Base-by-base conservation (phyloP, 2,888 invertebrate species). In the Brachylomia viminalis region DNA sequence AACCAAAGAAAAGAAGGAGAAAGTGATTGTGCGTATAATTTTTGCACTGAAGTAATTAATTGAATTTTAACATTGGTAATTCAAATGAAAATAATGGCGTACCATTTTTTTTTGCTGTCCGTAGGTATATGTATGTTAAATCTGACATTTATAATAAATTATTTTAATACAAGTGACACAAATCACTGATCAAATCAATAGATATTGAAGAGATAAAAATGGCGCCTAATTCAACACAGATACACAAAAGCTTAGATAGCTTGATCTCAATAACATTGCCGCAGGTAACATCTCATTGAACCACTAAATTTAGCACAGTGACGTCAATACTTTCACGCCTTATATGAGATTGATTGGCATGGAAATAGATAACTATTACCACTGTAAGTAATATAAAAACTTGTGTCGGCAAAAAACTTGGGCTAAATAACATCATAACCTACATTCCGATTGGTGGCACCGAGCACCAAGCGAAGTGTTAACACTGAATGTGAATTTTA, bases 401-500 rank as follows among this genome's bases (percentile, higher is more conserved):
- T 92, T 91, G 93, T 91, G 92, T 92, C 90, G 87, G 93, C 94
- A 95, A 95, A 96, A 95, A 96, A 94, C 91, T 92, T 88, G 92
- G 90, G 92, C 95, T 93, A 95, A 95, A 94, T 96, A 96, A 94
- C 95, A 95, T 96, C 94, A 95, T 96, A 96, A 96, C 96, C 96
- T 95, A 96, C 94, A 96, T 96, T 95, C 95, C 94, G 91, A 91
- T 92, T 90, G 93, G 93, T 93, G 92, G 93, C 90, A 92, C 88
- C 90, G 90, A 91, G 92, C 92, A 92, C 91, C 92, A 88, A 92
- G 89, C 89, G 87, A 89, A 87, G 83, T 90, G 91, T 87, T 87
- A 89, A 89, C 91, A 88, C 92, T 92, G 93, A 95, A 94, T 95
- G 94, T 96, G 95, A 95, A 94, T 96, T 95, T 95, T 95, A 96